Base-by-base conservation (phyloP, 2,888 invertebrate genomes). In the Amblyjoppa fuscipennis region DNA sequence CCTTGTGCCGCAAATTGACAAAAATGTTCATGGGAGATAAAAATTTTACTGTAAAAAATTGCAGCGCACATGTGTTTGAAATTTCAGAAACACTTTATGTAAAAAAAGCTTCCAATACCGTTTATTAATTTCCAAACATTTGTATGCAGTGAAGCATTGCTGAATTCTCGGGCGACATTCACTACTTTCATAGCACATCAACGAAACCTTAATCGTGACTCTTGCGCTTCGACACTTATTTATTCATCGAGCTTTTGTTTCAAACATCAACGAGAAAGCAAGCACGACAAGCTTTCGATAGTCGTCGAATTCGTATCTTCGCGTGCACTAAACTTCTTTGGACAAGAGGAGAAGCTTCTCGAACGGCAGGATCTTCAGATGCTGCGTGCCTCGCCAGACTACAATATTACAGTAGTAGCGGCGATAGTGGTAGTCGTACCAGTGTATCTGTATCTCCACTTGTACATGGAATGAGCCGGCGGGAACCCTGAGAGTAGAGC, bases 401-500 rank as follows among this genome's bases (percentile, higher is more conserved):
- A 45, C 53, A 68, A 51, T 56, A 77, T 77, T 41, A 28, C 9
- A 28, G 31, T 34, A 4, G 9, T 25, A 51, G 16, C 34, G 51
- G 66, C 49, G 59, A 51, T 68, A 66, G 80, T 69, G 20, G 59
- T 70, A 73, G 31, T 59, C 81, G 79, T 69, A 80, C 68, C 56
- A 61, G 1, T 68, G 34, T n/a, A 51, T 13, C 25, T 68, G 16
- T 51, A 49, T 16, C 51, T 6, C 13, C 61, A 34, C 66, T 64
- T 56, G 77, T 78, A 66, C 13, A 77, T 49, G 20, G 56, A 76
- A 45, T 20, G 28, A 59, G 74, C 68, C 34, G 53, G 59, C n/a
- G 53, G 76, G 75, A 51, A 68, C 53, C 69, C 34, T 31, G 71
- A 68, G 77, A 85, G 68, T 73, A 53, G 64, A 79, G 85, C 74